Evolutionary conservation across 1,140 invertebrate species (phyloP).

Genomic region (Samia ricini): DNA sequence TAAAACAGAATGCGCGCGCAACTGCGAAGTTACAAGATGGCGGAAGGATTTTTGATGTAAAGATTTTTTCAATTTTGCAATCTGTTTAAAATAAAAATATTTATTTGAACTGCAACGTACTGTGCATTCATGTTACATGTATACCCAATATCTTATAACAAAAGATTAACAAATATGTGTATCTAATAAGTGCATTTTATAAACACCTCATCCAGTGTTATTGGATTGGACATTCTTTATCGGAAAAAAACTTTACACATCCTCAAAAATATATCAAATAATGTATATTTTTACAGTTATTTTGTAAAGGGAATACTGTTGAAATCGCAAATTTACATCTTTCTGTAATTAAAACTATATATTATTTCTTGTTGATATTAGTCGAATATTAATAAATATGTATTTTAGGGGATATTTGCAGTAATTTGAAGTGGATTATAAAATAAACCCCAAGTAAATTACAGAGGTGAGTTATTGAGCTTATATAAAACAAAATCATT

Average conservation of each 20-base stretch:
- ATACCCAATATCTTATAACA: no score
- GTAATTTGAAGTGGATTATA: background rate
- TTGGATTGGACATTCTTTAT: conserved; percentile 2
- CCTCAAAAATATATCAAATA: background rate
- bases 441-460: background rate
- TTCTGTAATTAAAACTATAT: no score
- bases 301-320: background rate
- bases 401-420: no score
- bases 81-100: no score
- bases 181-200: no score
- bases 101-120: no score
- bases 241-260: background rate
- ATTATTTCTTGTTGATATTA: no score
- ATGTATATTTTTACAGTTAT: background rate
- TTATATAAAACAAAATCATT: no score
- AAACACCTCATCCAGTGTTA: conserved; percentile 2
- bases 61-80: background rate
- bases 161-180: no score
- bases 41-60: conserved; percentile 31
- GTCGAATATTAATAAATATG: no score
- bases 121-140: no score
- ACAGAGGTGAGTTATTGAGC: background rate
- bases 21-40: conserved; percentile 29
- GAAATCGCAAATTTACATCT: background rate
- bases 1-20: conserved; percentile 56